Percentiles rank a stretch among this genome's conserved stretches.
Conservation (phyloP, 2,888 invertebrate genomes). For the Epistrophe grossulariae region DNA sequence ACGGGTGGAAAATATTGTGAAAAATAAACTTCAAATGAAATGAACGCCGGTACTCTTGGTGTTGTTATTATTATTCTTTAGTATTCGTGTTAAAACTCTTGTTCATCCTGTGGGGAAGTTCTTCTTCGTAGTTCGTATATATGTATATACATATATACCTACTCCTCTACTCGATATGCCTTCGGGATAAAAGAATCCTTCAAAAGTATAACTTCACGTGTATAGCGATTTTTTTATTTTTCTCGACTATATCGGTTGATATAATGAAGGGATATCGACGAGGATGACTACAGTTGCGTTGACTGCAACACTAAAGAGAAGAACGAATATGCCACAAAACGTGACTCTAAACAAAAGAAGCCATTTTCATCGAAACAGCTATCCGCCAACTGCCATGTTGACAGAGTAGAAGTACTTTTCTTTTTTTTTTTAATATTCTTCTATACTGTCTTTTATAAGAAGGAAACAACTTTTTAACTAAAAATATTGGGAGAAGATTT, state of each 20-base stretch:
- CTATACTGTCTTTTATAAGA: constrained; percentile 51
- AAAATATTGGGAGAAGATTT: constrained; percentile 68
- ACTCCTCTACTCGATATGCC: constrained; percentile 64
- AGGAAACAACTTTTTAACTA: constrained; percentile 75
- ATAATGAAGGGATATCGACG: constrained; percentile 72
- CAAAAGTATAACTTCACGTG: constrained; percentile 67
- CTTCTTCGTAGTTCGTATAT: too few relatives aligned
- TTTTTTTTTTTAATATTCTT: constrained; percentile 47
- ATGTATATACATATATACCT: too few relatives aligned
- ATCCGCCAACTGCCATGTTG: constrained; percentile 77
- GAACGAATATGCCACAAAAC: constrained; percentile 73
- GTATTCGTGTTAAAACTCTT: constrained; percentile 68
- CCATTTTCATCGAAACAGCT: constrained; percentile 75
- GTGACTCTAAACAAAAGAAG: constrained; percentile 78
- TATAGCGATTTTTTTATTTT: constrained; percentile 39
- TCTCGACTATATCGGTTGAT: constrained; percentile 27
- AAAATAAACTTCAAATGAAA: constrained; percentile 75
- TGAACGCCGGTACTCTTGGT: constrained; percentile 75
- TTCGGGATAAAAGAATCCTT: constrained; percentile 73
- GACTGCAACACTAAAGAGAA: constrained; percentile 68
- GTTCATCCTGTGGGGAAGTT: constrained; percentile 63
- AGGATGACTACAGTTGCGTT: constrained; percentile 68
- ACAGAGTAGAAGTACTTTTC: constrained; percentile 60
- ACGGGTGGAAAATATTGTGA: constrained; percentile 68
- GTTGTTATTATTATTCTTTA: constrained; percentile 74